Evolutionary conservation across 2,113 vertebrate genomes (phyloP).

Genomic region (Cinclus cinclus): DNA sequence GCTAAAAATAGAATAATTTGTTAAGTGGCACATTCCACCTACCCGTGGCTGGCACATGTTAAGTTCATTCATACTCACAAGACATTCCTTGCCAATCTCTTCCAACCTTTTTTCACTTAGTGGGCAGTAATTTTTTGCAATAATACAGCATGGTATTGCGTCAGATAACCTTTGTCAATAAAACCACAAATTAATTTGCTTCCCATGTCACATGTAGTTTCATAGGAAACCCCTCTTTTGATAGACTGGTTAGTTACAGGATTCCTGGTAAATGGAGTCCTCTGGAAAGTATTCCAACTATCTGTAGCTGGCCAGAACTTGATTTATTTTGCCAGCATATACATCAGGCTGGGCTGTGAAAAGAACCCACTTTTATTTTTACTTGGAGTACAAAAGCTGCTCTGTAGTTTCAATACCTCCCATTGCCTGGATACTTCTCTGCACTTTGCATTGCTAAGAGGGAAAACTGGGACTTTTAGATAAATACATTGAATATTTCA

Average conservation of each 20-base stretch:
- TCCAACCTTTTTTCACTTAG: background rate
- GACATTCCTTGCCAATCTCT: background rate
- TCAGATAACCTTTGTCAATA: background rate
- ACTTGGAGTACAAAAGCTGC: slow-evolving; percentile 43
- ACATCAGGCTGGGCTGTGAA: slow-evolving; percentile 4
- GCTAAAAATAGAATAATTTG: slow-evolving; percentile 61
- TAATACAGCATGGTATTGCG: background rate
- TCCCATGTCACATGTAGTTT: background rate
- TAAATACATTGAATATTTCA: background rate
- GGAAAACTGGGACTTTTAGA: background rate
- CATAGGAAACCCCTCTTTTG: background rate
- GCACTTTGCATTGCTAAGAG: background rate
- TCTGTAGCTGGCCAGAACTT: slow-evolving; percentile 30
- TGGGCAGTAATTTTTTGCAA: background rate
- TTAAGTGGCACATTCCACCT: slow-evolving; percentile 46
- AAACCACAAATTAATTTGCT: background rate
- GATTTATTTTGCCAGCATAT: slow-evolving; percentile 52
- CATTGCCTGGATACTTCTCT: slow-evolving; percentile 22
- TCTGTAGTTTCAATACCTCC: slow-evolving; percentile 36
- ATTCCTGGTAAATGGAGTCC: background rate
- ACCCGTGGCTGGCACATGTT: slow-evolving; percentile 18
- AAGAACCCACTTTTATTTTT: slow-evolving; percentile 44
- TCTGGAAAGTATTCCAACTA: slow-evolving; percentile 44
- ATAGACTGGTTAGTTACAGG: background rate
- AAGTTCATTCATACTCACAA: slow-evolving; percentile 47